Percentiles rank a stretch among this genome's conserved stretches.
Conservation (phyloP, 2,113 vertebrate genomes). For the Galbula dea region DNA sequence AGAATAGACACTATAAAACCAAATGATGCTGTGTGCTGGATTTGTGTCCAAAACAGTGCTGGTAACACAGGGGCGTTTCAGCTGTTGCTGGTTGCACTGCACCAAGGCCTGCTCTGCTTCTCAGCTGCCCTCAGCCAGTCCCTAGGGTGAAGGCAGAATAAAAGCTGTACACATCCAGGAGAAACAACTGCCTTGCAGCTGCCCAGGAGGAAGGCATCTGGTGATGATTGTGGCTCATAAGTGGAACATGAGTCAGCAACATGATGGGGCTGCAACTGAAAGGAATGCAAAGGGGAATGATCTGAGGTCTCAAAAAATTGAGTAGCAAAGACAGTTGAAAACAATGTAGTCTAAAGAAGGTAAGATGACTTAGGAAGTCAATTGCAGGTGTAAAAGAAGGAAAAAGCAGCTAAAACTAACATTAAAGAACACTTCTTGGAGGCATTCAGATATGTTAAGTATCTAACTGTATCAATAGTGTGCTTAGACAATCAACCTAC, state of each 20-base stretch:
- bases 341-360: not conserved
- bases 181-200: not conserved
- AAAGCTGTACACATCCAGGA: not conserved
- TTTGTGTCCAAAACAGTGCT: not conserved
- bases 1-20: not conserved
- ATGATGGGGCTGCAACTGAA: accelerated
- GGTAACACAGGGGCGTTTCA: not conserved
- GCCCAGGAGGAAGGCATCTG: not conserved
- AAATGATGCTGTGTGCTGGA: not conserved
- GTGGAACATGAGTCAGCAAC: accelerated
- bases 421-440: not conserved
- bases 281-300: not conserved
- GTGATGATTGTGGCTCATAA: not conserved
- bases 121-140: not conserved
- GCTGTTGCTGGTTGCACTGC: not conserved
- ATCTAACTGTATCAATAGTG: not conserved
- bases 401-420: not conserved
- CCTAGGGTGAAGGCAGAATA: not conserved
- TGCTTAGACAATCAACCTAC: not conserved
- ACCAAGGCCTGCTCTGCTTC: not conserved
- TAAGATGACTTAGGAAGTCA: not conserved
- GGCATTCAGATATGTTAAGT: not conserved
- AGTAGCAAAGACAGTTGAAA: not conserved
- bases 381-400: not conserved
- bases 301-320: not conserved